phyloP scores from a whole-genome alignment of 2,797 vertebrate genomes.

The Rhinophrynus dorsalis region DNA sequence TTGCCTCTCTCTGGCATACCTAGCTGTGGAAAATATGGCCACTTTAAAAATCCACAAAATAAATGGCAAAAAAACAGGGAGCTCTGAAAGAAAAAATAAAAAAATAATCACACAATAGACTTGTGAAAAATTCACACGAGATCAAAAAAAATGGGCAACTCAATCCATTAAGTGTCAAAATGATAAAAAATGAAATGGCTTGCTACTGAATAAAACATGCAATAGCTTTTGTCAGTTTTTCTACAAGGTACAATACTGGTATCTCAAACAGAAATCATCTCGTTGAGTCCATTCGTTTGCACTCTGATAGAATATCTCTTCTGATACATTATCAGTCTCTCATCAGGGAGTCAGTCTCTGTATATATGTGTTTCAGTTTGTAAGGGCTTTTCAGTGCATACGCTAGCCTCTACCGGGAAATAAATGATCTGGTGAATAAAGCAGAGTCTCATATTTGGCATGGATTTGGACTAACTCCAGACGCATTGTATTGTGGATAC shows the following conservation, averaged over 20 bases:
- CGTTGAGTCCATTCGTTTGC: neutral
- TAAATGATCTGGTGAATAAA: neutral
- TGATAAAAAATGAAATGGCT: neutral
- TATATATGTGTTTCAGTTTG: neutral
- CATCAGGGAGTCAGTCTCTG: neutral
- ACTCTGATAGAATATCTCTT: neutral
- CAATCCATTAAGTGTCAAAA: neutral
- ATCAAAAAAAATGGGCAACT: neutral
- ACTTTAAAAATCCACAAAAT: neutral
- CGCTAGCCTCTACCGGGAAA: neutral
- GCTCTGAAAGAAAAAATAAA: neutral
- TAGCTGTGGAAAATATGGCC: neutral
- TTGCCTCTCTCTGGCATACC: too few relatives aligned
- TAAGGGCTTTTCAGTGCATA: neutral
- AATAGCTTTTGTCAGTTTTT: constrained; percentile 2
- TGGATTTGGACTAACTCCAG: too few relatives aligned
- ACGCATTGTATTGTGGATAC: too few relatives aligned
- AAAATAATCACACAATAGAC: constrained; percentile 46
- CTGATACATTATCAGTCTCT: neutral
- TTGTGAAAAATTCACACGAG: constrained; percentile 35
- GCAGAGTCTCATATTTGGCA: neutral
- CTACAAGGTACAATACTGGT: neutral
- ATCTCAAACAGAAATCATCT: constrained; percentile 4
- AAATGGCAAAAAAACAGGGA: neutral
- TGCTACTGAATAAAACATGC: constrained; percentile 19